Conservation (phyloP, 2,113 vertebrate genomes). For the Aptenodytes patagonicus region DNA sequence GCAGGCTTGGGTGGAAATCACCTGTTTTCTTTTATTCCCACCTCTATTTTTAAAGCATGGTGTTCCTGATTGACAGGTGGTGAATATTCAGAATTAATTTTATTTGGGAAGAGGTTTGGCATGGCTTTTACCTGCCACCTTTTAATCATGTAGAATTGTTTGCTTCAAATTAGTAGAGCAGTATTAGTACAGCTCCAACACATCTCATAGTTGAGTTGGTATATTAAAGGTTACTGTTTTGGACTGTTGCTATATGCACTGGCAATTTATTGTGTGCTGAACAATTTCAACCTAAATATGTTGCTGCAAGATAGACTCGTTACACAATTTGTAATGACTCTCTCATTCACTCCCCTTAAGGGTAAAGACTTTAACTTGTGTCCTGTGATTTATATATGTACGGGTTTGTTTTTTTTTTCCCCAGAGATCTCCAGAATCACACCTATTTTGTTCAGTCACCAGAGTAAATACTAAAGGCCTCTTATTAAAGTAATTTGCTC, state of each 20-base stretch:
- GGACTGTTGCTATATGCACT: neutral
- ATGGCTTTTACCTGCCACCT: neutral
- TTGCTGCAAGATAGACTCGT: neutral
- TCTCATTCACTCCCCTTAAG: neutral
- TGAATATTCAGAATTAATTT: neutral
- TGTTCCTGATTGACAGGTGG: neutral
- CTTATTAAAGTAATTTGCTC: neutral
- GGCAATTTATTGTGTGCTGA: neutral
- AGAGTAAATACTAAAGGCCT: neutral
- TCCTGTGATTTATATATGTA: neutral
- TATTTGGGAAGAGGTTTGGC: neutral
- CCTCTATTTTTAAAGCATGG: neutral
- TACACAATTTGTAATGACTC: neutral
- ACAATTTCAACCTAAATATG: neutral
- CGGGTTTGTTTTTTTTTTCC: neutral
- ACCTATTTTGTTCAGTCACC: neutral
- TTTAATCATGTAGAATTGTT: neutral
- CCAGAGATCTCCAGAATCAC: neutral
- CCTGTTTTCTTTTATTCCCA: neutral
- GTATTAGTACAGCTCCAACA: neutral
- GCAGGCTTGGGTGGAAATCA: fast-evolving
- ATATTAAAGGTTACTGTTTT: neutral
- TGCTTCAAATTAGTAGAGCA: neutral
- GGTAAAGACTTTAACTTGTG: neutral
- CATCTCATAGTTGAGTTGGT: neutral